These are phyloP conservation scores for Scomber scombrus DNA, from an alignment of 2,113 vertebrate genomes.

Conservation along the genomic window DNA sequence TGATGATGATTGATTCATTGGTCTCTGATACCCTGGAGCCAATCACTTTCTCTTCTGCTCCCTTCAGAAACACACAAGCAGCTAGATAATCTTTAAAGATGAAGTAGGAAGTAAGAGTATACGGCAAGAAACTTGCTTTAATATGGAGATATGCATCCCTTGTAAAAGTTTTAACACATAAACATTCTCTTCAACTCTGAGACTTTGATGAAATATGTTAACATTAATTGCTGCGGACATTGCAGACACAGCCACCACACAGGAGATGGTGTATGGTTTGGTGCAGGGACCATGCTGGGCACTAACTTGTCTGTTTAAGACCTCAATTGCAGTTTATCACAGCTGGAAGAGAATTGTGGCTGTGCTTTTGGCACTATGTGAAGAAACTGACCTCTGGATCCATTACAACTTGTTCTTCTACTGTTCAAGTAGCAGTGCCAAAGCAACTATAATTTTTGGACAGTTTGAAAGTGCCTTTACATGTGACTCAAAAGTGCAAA, in stretches of 20 bases:
- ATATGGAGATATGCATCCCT: not conserved
- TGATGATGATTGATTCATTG: not conserved
- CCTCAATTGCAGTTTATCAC: conserved; percentile 13
- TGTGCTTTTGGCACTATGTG: not conserved
- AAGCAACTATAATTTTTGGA: not conserved
- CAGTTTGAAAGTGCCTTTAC: not conserved
- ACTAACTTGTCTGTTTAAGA: conserved; percentile 10
- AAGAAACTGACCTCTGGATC: not conserved
- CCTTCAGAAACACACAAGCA: too few relatives aligned
- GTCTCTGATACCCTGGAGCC: not conserved
- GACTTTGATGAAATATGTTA: not conserved
- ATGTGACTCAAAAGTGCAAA: not conserved
- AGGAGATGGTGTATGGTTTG: not conserved
- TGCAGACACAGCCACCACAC: not conserved
- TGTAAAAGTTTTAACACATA: not conserved
- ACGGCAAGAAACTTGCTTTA: not conserved
- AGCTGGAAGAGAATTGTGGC: not conserved
- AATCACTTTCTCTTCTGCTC: not conserved
- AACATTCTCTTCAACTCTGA: not conserved
- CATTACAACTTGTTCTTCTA: not conserved
- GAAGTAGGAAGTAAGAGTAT: not conserved
- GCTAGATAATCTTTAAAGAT: too few relatives aligned
- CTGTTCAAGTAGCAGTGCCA: not conserved
- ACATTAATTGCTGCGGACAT: not conserved
- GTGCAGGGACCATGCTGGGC: not conserved